Conservation (phyloP, 2,797 vertebrate species). For the Liasis olivaceus region DNA sequence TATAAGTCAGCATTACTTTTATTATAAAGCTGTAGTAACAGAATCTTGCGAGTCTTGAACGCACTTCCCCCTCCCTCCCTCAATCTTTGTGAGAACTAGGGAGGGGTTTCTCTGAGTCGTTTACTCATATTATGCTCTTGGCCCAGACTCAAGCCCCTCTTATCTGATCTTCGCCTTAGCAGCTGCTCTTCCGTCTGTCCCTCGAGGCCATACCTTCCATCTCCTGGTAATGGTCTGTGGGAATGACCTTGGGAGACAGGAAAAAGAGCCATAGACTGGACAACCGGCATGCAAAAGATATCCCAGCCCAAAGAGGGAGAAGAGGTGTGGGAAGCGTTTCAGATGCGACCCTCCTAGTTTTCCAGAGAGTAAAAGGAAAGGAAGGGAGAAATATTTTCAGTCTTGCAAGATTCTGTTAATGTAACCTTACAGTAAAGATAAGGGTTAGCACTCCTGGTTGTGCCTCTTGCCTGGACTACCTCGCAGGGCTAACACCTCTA, state of each 20-base stretch:
- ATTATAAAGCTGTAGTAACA: not conserved
- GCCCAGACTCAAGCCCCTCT: not conserved
- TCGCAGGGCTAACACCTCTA: too few species aligned
- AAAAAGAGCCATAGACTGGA: too few species aligned
- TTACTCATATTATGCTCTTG: not conserved
- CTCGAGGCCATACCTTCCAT: not conserved
- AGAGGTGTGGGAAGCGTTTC: too few species aligned
- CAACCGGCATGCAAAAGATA: too few species aligned
- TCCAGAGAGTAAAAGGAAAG: too few species aligned
- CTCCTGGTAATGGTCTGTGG: not conserved
- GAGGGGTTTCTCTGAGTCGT: not conserved
- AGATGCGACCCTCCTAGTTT: too few species aligned
- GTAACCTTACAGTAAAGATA: too few species aligned
- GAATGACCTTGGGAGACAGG: not conserved
- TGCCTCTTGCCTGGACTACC: too few species aligned
- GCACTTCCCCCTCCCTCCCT: not conserved
- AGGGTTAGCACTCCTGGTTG: too few species aligned
- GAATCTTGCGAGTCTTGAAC: not conserved
- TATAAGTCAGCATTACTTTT: not conserved
- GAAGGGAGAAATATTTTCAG: too few species aligned
- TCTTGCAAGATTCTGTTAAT: too few species aligned
- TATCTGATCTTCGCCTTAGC: not conserved
- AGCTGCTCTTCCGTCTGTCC: not conserved
- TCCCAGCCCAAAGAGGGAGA: too few species aligned
- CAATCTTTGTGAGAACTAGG: not conserved